phyloP scores from a whole-genome alignment of 2,113 vertebrate genomes.

The Conger conger region DNA sequence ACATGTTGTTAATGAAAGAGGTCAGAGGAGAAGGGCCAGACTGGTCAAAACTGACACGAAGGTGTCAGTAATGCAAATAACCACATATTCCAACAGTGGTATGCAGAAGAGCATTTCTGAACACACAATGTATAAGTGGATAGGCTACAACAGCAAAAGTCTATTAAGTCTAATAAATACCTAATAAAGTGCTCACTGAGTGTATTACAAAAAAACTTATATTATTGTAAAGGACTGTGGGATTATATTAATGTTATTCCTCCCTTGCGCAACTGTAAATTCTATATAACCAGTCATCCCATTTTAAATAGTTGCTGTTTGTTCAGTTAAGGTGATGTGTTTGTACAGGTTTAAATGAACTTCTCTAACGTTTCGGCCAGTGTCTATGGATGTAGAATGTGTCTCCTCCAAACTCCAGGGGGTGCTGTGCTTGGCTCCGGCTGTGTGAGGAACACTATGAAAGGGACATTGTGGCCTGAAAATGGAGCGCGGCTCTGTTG shows the following conservation, averaged over 20 bases:
- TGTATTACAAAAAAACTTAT: neutral
- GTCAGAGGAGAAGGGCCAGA: too few species aligned
- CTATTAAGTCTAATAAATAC: too few species aligned
- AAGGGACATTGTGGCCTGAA: neutral
- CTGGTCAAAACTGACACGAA: too few species aligned
- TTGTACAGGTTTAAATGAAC: neutral
- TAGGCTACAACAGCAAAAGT: too few species aligned
- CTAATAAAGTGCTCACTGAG: too few species aligned
- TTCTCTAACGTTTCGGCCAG: neutral
- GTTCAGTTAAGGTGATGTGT: neutral
- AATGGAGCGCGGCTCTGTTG: slow-evolving; percentile 24
- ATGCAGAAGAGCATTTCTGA: too few species aligned
- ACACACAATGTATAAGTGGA: too few species aligned
- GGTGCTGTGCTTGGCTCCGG: neutral
- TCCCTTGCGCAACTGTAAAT: neutral
- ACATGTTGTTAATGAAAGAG: too few species aligned
- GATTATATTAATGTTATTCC: neutral
- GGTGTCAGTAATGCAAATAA: too few species aligned
- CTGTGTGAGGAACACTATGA: neutral
- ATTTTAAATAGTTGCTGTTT: neutral
- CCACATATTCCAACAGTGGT: too few species aligned
- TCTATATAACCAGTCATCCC: neutral
- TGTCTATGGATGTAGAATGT: neutral
- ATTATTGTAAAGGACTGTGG: neutral
- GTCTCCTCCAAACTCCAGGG: slow-evolving; percentile 16